phyloP scores from a whole-genome alignment of 2,888 invertebrate genomes.

The Branchellion lobata region DNA sequence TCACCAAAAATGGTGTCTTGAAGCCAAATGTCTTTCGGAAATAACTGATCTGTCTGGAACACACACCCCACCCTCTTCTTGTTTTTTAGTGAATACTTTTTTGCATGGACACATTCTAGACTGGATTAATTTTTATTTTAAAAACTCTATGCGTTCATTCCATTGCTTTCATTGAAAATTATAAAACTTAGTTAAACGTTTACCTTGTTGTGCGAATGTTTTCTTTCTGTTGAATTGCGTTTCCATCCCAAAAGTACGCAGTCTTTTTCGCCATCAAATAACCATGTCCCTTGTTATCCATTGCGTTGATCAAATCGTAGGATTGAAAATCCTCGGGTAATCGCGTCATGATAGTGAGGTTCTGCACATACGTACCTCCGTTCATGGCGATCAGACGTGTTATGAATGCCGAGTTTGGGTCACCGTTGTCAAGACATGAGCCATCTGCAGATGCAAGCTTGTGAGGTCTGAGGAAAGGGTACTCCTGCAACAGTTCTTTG shows the following conservation, averaged over 20 bases:
- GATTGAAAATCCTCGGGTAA: constrained; percentile 46
- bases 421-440: constrained; percentile 44
- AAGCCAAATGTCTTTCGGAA: constrained; percentile 55
- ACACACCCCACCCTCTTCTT: constrained; percentile 43
- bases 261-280: constrained; percentile 46
- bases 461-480: constrained; percentile 49
- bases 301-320: constrained; percentile 46
- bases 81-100: constrained; percentile 3
- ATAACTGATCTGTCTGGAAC: constrained; percentile 41
- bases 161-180: neutral
- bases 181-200: too few species aligned
- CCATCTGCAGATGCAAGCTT: constrained; percentile 30
- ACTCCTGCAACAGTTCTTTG: constrained; percentile 47
- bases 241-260: too few species aligned
- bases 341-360: constrained; percentile 51
- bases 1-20: constrained; percentile 52
- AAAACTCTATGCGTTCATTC: neutral
- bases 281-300: constrained; percentile 42
- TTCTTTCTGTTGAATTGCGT: neutral
- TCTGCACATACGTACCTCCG: constrained; percentile 56
- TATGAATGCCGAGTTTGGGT: constrained; percentile 49
- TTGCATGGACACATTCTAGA: constrained; percentile 24
- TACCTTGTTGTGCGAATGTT: constrained; percentile 4
- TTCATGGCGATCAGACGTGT: constrained; percentile 49
- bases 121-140: neutral